Conservation (phyloP, 2,113 vertebrate genomes). For the Peromyscus leucopus region DNA sequence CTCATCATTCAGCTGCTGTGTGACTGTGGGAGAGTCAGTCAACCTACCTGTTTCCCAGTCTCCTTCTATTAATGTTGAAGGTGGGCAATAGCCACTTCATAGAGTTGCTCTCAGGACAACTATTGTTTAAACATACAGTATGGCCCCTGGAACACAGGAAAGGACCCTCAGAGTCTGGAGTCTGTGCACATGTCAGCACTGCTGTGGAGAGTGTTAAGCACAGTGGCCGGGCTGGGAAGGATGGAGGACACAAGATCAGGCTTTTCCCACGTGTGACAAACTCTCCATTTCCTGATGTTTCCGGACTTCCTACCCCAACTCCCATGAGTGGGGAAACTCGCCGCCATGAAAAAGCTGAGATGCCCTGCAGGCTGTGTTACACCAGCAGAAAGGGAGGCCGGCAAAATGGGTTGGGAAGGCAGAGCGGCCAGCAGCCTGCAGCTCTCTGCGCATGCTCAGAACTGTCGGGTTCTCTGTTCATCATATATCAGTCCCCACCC, state of each 20-base stretch:
- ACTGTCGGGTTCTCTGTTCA: neutral
- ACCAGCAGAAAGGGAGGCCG: too few relatives aligned
- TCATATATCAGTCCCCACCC: neutral
- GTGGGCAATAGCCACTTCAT: neutral
- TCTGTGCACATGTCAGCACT: neutral
- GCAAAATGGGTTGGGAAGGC: too few relatives aligned
- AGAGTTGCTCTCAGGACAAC: neutral
- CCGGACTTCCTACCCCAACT: neutral
- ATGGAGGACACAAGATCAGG: neutral
- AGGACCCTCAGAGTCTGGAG: neutral
- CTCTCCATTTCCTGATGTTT: neutral
- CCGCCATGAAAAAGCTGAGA: neutral
- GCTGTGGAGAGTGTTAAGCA: neutral
- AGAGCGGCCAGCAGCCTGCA: neutral
- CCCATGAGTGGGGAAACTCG: neutral
- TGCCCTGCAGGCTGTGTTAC: rapidly evolving
- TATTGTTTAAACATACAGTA: neutral
- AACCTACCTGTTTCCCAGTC: neutral
- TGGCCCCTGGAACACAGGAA: neutral
- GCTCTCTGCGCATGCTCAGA: neutral
- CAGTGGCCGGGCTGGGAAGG: neutral
- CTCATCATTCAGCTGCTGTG: neutral
- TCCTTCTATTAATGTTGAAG: neutral
- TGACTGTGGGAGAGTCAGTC: neutral
- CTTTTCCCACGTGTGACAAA: neutral